Percentiles rank a stretch among this genome's conserved stretches.
Evolutionary conservation across 2,888 invertebrate species (phyloP).

Genomic region (Lucinisca nassula): DNA sequence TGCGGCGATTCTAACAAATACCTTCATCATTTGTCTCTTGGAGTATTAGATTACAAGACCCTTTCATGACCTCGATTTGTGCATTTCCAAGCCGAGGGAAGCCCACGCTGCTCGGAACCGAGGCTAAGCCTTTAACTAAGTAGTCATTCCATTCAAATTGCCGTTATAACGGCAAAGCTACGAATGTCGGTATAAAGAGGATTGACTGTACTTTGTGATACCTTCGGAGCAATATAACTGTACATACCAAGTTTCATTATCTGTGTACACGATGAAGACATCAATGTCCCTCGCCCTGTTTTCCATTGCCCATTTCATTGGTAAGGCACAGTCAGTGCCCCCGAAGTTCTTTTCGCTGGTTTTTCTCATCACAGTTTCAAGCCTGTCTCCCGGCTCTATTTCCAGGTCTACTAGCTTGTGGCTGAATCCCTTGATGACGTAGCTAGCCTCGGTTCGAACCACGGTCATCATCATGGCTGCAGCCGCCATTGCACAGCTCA

Average conservation of each 20-base stretch:
- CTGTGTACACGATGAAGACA: slow-evolving; percentile 92
- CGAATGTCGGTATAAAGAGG: too few species aligned
- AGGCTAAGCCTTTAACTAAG: too few species aligned
- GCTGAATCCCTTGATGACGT: slow-evolving; percentile 76
- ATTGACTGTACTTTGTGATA: too few species aligned
- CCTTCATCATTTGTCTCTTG: too few species aligned
- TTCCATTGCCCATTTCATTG: slow-evolving; percentile 90
- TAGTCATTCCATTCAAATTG: too few species aligned
- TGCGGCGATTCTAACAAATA: too few species aligned
- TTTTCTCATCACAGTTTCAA: slow-evolving; percentile 65
- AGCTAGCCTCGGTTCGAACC: slow-evolving; percentile 80
- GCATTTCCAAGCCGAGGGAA: too few species aligned
- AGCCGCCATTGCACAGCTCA: slow-evolving; percentile 88
- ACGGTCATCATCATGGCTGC: slow-evolving; percentile 88
- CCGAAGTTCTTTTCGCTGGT: slow-evolving; percentile 64
- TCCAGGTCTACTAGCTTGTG: slow-evolving; percentile 58
- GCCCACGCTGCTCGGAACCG: too few species aligned
- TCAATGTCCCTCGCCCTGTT: slow-evolving; percentile 91
- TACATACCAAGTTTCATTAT: slow-evolving; percentile 87
- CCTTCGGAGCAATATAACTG: too few species aligned
- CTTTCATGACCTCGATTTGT: too few species aligned
- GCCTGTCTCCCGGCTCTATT: slow-evolving; percentile 52
- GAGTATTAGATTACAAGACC: too few species aligned
- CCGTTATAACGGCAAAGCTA: too few species aligned
- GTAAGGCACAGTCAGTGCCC: slow-evolving; percentile 79